A percentile compares a stretch with the other conserved stretches of the same genome.
These are phyloP conservation scores for Leptinotarsa undecemlineata DNA, from an alignment of 1,140 invertebrate species.

Conservation along the genomic window DNA sequence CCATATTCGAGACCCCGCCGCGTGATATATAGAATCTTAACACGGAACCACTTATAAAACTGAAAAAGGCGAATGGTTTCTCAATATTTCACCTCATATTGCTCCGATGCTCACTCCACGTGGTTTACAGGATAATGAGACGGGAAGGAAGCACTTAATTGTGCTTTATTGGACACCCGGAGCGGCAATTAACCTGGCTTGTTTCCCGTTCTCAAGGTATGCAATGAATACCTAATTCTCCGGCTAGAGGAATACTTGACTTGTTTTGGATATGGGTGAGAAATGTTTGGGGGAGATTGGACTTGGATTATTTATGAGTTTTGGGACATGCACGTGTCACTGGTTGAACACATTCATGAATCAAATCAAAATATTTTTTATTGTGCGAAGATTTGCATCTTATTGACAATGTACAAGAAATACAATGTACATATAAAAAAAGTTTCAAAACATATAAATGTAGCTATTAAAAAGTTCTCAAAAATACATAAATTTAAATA, in stretches of 20 bases:
- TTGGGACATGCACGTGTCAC: neutral
- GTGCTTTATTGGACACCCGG: constrained; percentile 3
- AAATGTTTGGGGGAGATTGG: neutral
- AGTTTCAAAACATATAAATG: too few species aligned
- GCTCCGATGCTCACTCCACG: neutral
- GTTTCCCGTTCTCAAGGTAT: neutral
- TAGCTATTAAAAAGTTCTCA: too few species aligned
- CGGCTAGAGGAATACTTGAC: neutral
- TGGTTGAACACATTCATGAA: neutral
- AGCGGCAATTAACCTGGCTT: neutral
- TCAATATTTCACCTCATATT: constrained; percentile 4
- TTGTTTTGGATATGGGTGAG: neutral
- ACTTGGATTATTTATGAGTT: neutral
- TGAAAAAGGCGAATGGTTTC: neutral
- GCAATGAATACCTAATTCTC: neutral
- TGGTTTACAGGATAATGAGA: neutral
- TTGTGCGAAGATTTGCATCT: too few species aligned
- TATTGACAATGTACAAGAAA: too few species aligned
- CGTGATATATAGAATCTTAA: neutral
- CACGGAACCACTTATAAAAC: constrained; percentile 3
- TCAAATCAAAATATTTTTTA: too few species aligned
- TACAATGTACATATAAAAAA: too few species aligned
- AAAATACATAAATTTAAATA: too few species aligned
- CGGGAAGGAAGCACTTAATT: neutral
- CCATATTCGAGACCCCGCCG: neutral